These are phyloP conservation scores for Hypercompe scribonia DNA, from an alignment of 2,888 invertebrate genomes.

Conservation along the genomic window DNA sequence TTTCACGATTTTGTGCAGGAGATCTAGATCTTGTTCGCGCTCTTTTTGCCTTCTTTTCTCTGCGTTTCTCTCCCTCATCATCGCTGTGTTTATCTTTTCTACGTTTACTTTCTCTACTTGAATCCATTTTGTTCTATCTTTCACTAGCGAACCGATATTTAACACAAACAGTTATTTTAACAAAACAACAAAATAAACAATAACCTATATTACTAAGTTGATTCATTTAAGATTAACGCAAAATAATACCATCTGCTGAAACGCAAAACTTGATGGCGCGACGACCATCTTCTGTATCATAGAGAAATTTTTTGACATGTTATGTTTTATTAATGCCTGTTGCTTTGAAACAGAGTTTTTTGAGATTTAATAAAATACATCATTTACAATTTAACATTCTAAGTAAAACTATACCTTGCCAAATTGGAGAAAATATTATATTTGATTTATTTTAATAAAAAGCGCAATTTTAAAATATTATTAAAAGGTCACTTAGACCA, in stretches of 20 bases:
- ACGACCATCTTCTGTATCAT: slow-evolving; percentile 43
- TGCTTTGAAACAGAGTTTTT: background rate
- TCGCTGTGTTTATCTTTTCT: slow-evolving; percentile 69
- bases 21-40: slow-evolving; percentile 69
- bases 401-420: too few relatives aligned
- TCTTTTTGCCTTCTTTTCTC: slow-evolving; percentile 68
- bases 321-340: background rate
- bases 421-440: too few relatives aligned
- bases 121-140: slow-evolving; percentile 63
- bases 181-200: background rate
- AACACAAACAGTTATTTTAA: background rate
- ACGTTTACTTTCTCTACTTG: slow-evolving; percentile 67
- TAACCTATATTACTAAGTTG: slow-evolving; percentile 5
- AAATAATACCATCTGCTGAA: slow-evolving; percentile 18
- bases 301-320: background rate
- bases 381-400: background rate
- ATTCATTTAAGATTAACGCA: background rate
- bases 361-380: background rate
- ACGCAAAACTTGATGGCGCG: slow-evolving; percentile 26
- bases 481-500: too few relatives aligned
- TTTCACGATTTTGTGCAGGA: slow-evolving; percentile 57
- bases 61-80: slow-evolving; percentile 65
- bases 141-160: slow-evolving; percentile 9
- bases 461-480: too few relatives aligned
- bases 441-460: too few relatives aligned